Evolutionary conservation across 2,113 vertebrate genomes (phyloP), one percentile per base, ranked within the genome.

Genomic region (Hepsetus odoe): DNA sequence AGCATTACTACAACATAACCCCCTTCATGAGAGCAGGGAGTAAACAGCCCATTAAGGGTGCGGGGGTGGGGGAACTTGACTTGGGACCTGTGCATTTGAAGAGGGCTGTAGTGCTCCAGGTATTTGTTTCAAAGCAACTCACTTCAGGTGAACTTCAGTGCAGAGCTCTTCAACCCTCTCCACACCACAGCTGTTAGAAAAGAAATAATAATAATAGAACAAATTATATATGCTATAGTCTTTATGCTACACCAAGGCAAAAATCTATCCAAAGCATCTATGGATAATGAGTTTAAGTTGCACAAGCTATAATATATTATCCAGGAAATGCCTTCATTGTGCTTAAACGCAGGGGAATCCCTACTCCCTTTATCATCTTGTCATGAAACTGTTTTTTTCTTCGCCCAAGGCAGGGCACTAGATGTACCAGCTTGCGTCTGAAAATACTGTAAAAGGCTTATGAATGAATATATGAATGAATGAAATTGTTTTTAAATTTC

Each of bases 1-100:
- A 77, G 84, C 42, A 67, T 53, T 61, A 75, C 84, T 82, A 86
- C 78, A 85, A 69, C 72, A 80, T 67, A 61, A 33, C 49, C 58
- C 18, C 61, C 67, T 28, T 53, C 24, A 16, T 16, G 30, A n/a
- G 68, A 79, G 77, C 62, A 24, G 44, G 44, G 44, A 72, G 77
- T 59, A 72, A 65, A 64, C 68, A 53, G 77, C 68, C 68, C 68
- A 72, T 65, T 79, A 79, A 72, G 77, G 77, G 24, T 53, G 77
- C 24, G 77, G 77, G 77, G 77, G 77, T 65, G 77, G 77, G 58
- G 18, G 61, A 58, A 53, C 77, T 79, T 79, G 77, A 79, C 77
- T 79, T 42, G 35, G 67, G 72, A 61, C 65, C 73, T 72, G 77
- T 72, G 58, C 33, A 18, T 79, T 72, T 79, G 58, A 65, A 72